These are phyloP conservation scores for Drosophila triauraria DNA, from an alignment of 1,140 invertebrate species.

Conservation along the genomic window DNA sequence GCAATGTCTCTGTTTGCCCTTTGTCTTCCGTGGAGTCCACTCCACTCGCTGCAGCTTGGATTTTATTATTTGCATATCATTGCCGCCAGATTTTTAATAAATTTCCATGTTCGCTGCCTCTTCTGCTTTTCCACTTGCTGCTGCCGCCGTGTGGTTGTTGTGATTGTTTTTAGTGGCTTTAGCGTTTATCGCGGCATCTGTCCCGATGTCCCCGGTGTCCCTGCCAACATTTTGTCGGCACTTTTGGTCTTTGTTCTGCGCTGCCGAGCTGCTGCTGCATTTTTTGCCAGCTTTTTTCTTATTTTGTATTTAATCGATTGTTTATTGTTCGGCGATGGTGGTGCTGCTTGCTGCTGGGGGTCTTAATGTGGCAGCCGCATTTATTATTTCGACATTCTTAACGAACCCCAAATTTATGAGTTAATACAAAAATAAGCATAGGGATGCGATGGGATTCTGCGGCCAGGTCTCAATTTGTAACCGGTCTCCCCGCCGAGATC, in stretches of 20 bases:
- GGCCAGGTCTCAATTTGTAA: constrained; percentile 63
- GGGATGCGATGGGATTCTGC: constrained; percentile 13
- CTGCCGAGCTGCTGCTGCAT: constrained; percentile 38
- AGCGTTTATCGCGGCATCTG: constrained; percentile 43
- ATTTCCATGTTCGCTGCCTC: constrained; percentile 62
- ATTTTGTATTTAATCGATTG: constrained; percentile 63
- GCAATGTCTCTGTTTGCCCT: constrained; percentile 69
- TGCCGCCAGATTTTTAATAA: constrained; percentile 75
- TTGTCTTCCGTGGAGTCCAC: constrained; percentile 47
- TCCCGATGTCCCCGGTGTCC: constrained; percentile 26
- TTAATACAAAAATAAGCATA: constrained; percentile 72
- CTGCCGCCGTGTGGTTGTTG: constrained; percentile 10
- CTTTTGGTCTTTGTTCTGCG: constrained; percentile 56
- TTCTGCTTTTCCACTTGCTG: constrained; percentile 39
- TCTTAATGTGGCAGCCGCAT: constrained; percentile 79
- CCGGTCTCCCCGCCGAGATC: constrained; percentile 48
- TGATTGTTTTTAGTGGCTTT: constrained; percentile 21
- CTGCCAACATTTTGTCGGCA: constrained; percentile 42
- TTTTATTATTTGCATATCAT: constrained; percentile 74
- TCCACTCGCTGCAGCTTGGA: constrained; percentile 17
- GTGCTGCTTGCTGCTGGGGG: constrained; percentile 40
- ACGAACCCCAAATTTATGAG: constrained; percentile 83
- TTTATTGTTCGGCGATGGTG: constrained; percentile 44
- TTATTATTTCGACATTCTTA: constrained; percentile 84
- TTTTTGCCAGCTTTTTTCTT: constrained; percentile 36